phyloP scores from a whole-genome alignment of 2,113 vertebrate species.

The Ptilonorhynchus violaceus region DNA sequence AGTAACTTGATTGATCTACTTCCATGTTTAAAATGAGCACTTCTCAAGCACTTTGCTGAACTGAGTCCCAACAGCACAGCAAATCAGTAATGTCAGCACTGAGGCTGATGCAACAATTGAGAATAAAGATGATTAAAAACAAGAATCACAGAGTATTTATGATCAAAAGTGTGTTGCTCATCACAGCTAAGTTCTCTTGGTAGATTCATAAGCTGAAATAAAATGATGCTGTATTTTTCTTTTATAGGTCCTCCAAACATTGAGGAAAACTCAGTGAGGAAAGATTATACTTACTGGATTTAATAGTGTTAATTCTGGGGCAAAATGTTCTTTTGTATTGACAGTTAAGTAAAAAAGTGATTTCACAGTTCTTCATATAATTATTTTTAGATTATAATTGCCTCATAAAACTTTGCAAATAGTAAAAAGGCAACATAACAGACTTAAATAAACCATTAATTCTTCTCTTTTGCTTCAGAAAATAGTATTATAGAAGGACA shows the following conservation, averaged over 20 bases:
- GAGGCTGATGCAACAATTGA: background rate
- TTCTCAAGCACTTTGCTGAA: background rate
- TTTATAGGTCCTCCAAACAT: background rate
- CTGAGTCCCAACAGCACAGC: background rate
- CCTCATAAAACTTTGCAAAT: background rate
- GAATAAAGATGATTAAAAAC: background rate
- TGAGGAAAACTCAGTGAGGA: background rate
- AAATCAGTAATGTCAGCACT: background rate
- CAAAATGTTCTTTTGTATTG: background rate
- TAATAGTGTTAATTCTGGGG: background rate
- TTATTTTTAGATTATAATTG: background rate
- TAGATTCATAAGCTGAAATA: conserved; percentile 1
- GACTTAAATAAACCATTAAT: background rate
- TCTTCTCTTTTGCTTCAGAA: background rate
- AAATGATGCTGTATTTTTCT: background rate
- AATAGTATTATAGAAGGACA: background rate
- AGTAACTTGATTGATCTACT: background rate
- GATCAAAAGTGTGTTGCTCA: background rate
- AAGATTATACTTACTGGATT: background rate
- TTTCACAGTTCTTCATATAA: background rate
- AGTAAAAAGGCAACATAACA: background rate
- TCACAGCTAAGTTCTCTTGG: background rate
- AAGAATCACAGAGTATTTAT: background rate
- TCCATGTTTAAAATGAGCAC: background rate
- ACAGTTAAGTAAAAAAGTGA: background rate